phyloP scores from a whole-genome alignment of 2,113 vertebrate genomes.

The Pantherophis guttatus region DNA sequence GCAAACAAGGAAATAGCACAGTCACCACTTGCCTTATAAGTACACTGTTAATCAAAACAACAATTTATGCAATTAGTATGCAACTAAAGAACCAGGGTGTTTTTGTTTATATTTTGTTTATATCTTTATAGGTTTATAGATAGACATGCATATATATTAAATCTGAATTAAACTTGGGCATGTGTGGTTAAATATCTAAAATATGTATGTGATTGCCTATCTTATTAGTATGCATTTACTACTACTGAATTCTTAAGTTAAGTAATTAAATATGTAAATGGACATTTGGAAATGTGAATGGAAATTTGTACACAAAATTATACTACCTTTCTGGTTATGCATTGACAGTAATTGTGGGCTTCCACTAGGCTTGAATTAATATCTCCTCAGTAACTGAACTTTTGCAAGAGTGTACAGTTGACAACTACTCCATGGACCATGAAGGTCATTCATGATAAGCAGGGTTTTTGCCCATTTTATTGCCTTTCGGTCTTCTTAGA shows the following conservation, averaged over 20 bases:
- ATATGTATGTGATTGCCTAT: not conserved
- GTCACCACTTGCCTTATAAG: constrained; percentile 11
- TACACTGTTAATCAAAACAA: constrained; percentile 34
- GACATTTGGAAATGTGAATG: constrained; percentile 36
- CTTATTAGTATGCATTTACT: constrained; percentile 32
- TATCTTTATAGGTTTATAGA: not conserved
- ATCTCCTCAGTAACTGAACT: constrained; percentile 1
- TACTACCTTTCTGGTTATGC: constrained; percentile 15
- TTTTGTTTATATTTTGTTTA: constrained; percentile 33
- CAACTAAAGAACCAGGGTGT: not conserved
- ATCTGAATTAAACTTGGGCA: constrained; percentile 41
- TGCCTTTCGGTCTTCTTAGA: not conserved
- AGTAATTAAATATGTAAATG: constrained; percentile 33
- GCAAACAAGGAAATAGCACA: constrained; percentile 12
- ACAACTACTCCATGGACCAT: not conserved
- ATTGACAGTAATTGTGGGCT: constrained; percentile 22
- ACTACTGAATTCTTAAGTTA: constrained; percentile 14
- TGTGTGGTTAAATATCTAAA: constrained; percentile 28
- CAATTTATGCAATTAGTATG: constrained; percentile 28
- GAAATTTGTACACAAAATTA: constrained; percentile 27
- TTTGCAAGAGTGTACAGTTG: not conserved
- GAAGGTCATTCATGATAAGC: not conserved
- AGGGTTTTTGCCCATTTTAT: not conserved
- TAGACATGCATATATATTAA: not conserved
- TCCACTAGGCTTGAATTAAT: constrained; percentile 25